Conservation (phyloP, 2,113 vertebrate genomes). For the Ciconia boyciana region DNA sequence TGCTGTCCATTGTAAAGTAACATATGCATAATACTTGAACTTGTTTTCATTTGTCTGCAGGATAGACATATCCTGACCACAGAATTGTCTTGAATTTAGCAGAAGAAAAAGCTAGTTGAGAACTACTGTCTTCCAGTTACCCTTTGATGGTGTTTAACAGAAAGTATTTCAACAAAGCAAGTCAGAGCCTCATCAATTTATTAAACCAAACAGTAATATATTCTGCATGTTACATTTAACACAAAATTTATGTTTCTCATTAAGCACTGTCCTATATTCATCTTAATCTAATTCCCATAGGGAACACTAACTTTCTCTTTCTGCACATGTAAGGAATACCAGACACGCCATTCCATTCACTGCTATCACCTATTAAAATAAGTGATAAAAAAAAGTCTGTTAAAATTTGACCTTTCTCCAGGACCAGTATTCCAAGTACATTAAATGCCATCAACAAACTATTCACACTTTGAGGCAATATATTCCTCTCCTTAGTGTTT, state of each 20-base stretch:
- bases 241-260: background rate
- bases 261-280: background rate
- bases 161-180: background rate
- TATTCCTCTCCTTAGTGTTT: background rate
- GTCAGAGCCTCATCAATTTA: background rate
- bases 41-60: background rate
- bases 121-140: background rate
- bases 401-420: background rate
- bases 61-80: background rate
- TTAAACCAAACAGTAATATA: background rate
- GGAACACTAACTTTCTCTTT: background rate
- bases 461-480: background rate
- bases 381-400: background rate
- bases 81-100: background rate
- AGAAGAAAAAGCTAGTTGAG: background rate
- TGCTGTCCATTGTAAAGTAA: background rate
- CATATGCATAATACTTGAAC: background rate
- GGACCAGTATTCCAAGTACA: background rate
- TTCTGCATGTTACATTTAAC: background rate
- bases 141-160: background rate
- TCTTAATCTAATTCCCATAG: background rate
- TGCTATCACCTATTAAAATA: background rate
- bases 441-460: background rate
- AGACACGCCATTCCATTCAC: background rate
- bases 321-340: background rate